These are phyloP conservation scores for Lanius ludovicianus DNA, from an alignment of 2,113 vertebrate genomes.

Conservation along the genomic window DNA sequence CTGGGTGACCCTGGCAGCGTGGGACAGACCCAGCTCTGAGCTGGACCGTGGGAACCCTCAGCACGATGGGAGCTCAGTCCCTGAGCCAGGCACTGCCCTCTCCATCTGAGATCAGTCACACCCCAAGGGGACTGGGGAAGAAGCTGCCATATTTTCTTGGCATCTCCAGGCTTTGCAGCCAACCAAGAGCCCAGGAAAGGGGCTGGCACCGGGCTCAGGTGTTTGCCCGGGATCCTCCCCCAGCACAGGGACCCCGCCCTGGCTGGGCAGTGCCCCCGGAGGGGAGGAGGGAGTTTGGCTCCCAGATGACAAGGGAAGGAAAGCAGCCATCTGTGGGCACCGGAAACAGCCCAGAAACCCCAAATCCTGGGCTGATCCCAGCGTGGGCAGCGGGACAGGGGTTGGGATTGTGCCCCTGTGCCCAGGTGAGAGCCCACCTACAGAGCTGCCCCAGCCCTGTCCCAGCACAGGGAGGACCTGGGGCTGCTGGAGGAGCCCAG, in stretches of 20 bases:
- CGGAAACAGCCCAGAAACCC: neutral
- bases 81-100: neutral
- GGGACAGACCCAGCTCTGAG: neutral
- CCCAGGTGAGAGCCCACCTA: neutral
- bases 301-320: neutral
- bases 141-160: neutral
- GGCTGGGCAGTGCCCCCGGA: neutral
- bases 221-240: neutral
- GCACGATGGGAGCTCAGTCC: neutral
- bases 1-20: neutral
- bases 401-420: neutral
- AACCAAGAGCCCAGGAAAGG: neutral
- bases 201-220: neutral
- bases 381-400: accelerated
- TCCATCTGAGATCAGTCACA: neutral
- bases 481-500: neutral
- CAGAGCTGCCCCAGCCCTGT: neutral
- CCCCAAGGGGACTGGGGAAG: neutral
- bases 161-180: neutral
- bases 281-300: neutral
- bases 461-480: neutral
- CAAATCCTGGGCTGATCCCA: neutral
- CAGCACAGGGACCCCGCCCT: neutral
- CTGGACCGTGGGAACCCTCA: neutral
- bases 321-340: neutral